Base-by-base conservation (phyloP, 1,140 invertebrate genomes). In the Portunus trituberculatus region DNA sequence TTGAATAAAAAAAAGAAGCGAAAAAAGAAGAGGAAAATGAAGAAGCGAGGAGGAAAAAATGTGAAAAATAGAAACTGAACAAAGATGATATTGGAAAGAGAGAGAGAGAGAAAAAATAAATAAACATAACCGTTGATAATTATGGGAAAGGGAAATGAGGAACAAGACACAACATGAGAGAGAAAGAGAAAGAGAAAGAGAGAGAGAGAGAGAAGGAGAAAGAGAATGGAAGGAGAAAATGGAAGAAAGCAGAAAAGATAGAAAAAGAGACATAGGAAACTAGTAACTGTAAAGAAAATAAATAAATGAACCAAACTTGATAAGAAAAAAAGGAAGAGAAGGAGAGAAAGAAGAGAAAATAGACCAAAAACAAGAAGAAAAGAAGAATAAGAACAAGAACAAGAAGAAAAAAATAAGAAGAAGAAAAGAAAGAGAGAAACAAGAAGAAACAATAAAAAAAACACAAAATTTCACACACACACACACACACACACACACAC, bases 401-500 rank as follows among this genome's bases (percentile, higher is more conserved):
- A 39, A 39, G 39, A 39, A 20, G 39, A 4, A 7, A n/a, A 31
- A 25, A 0, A 8, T 32, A 31, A 31, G 3, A 90, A 4, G 0
- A 52, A 48, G 4, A 29, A 52, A n/a, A 52, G 45, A 91, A 59
- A 25, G 29, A 52, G 12, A 59, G 52, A 20, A 59, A n/a, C n/a
- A n/a, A 20, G 52, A 59, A 4, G 1, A 0, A 59, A 59, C 52
- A 0, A 59, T 59, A 4, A 4, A 4, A 12, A 39, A 39, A 39
- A 1, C 6, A 39, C 39, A 39, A 2, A 12, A 59, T 59, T 20
- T 20, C 39, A 39, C 39, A 39, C 39, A 39, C 39, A 39, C 39
- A 39, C 39, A 39, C 52, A 59, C 52, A 59, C 52, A 59, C 76
- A 92, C n/a, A 92, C 31, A 52, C 91, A 52, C 59, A 59, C 59